These are phyloP conservation scores for Sipha maydis DNA, from an alignment of 2,888 invertebrate genomes.

Conservation along the genomic window DNA sequence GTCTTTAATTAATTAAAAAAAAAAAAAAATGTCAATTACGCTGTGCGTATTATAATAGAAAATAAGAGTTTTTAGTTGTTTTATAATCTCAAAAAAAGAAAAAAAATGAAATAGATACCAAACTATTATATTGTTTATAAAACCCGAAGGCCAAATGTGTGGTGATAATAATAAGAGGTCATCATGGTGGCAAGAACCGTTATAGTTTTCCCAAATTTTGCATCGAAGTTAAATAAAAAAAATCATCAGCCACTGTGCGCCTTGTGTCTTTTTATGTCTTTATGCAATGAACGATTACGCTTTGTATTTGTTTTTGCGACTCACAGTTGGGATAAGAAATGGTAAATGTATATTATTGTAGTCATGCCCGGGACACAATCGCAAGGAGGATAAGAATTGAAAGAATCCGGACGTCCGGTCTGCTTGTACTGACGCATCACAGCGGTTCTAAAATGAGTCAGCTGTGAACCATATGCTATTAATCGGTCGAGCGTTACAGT, in stretches of 20 bases:
- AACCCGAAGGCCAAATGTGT: neutral
- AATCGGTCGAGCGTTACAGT: neutral
- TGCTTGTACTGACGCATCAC: neutral
- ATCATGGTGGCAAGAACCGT: no score
- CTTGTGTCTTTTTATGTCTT: no score
- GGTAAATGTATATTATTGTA: no score
- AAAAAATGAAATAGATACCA: neutral
- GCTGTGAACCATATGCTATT: neutral
- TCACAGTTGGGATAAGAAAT: no score
- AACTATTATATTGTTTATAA: neutral
- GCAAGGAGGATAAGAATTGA: neutral
- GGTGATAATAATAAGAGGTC: no score
- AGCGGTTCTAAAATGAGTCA: neutral
- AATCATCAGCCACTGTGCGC: no score
- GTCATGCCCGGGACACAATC: no score
- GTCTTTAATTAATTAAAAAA: neutral
- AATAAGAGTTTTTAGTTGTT: neutral
- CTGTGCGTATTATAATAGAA: neutral
- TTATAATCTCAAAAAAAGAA: no score
- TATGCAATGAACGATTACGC: no score
- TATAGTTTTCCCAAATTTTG: no score
- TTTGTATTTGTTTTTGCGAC: no score
- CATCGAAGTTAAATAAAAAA: no score
- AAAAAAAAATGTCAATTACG: neutral
- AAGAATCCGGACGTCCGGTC: neutral